Conservation (phyloP, 2,113 vertebrate genomes). For the Malurus melanocephalus region DNA sequence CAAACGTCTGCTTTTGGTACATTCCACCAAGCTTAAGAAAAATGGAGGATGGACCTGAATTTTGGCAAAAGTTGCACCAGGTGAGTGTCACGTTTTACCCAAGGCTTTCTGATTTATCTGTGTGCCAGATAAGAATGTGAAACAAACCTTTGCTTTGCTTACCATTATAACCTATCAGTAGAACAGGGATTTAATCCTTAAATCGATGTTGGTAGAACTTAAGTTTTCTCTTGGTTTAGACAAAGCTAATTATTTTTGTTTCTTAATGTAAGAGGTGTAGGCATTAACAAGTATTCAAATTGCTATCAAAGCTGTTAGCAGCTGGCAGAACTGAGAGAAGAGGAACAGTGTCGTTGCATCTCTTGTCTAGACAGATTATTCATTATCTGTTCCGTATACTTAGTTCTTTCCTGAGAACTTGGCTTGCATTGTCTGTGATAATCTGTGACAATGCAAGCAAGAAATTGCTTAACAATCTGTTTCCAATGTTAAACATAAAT, state of each 20-base stretch:
- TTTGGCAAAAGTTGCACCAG: conserved; percentile 74
- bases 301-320: conserved; percentile 3
- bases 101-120: not conserved
- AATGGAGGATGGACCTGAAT: conserved; percentile 75
- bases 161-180: not conserved
- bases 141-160: not conserved
- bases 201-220: not conserved
- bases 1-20: conserved; percentile 85
- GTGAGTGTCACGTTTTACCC: conserved; percentile 55
- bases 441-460: not conserved
- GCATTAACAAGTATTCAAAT: not conserved
- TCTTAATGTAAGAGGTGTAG: not conserved
- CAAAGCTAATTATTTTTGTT: not conserved
- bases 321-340: not conserved
- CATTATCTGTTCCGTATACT: conserved; percentile 7
- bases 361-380: not conserved
- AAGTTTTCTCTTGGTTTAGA: not conserved
- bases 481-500: conserved; percentile 25
- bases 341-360: not conserved
- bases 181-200: not conserved
- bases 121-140: not conserved
- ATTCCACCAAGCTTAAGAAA: conserved; percentile 78
- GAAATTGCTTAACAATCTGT: conserved; percentile 9
- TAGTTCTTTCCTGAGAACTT: not conserved
- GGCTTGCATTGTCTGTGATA: not conserved